Base-by-base conservation (phyloP, 2,113 vertebrate species). In the Artemisiospiza belli region DNA sequence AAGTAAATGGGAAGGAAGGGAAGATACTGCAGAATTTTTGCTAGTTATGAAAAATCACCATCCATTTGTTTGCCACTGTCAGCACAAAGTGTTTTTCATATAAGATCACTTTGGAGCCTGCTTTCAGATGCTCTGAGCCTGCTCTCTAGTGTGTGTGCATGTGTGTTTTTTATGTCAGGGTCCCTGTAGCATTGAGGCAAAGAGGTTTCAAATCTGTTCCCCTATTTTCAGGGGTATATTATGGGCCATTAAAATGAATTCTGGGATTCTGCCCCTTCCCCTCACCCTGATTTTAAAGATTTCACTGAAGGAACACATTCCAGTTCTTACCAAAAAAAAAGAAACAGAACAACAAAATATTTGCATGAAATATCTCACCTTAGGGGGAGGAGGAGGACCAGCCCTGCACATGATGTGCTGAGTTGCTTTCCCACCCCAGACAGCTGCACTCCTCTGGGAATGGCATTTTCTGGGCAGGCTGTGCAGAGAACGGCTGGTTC, bases 51-150 rank as follows among this genome's bases (percentile, higher is more conserved):
- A 93, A 82, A 95, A 81, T 89, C 68, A 87, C 75, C 46, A 92
- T 94, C 94, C 73, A 90, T 73, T 69, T 95, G 93, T 96, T 95
- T 92, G 82, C 90, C 94, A 95, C 81, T 96, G 94, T 96, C 93
- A 87, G 79, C 93, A 97, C 86, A 37, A 96, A 87, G 82, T 95
- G 87, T 74, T 95, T 95, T 92, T 91, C 52, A 18, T 84, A 72
- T 61, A 33, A 83, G 64, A 62, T 70, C 88, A 89, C 90, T 89
- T 82, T 92, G 79, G 86, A 89, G 46, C 64, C 67, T 89, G 89
- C 72, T 94, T 90, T 83, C 61, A 59, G 87, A 51, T 93, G 81
- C 66, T 89, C 90, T 86, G 92, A 96, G 78, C 73, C 76, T 59
- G 79, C 77, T 68, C 62, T 89, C 27, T 22, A 47, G 41, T 0